phyloP scores from a whole-genome alignment of 2,797 vertebrate species.

The Buphagus erythrorhynchus region DNA sequence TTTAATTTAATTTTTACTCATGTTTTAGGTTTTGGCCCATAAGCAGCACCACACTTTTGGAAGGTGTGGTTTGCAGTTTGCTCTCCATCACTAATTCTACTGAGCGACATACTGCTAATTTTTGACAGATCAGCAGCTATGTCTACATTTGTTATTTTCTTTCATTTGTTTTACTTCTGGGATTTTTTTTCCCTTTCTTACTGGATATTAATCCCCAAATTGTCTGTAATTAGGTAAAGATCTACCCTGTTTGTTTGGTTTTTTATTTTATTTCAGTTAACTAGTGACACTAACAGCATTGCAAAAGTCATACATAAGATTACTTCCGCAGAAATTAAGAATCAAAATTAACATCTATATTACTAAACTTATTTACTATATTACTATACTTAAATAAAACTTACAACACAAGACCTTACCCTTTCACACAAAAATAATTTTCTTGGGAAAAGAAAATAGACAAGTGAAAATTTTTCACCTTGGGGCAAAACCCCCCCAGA shows the following conservation, averaged over 20 bases:
- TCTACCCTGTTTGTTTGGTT: accelerated
- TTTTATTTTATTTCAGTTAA: neutral
- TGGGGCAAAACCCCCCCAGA: neutral
- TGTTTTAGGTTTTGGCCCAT: neutral
- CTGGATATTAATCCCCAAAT: neutral
- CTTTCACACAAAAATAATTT: neutral
- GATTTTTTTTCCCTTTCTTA: neutral
- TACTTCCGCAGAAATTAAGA: neutral
- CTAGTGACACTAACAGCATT: neutral
- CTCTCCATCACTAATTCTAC: neutral
- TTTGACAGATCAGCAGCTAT: neutral
- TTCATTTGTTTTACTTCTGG: neutral
- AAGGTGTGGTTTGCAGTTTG: neutral
- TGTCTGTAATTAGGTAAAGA: neutral
- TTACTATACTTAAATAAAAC: neutral
- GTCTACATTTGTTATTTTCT: neutral
- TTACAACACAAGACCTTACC: neutral
- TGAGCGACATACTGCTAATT: neutral
- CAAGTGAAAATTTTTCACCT: neutral
- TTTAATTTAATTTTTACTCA: neutral
- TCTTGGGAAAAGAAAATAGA: neutral
- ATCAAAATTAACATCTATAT: neutral
- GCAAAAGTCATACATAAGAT: neutral
- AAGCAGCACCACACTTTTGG: neutral
- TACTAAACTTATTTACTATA: neutral